Percentiles rank a stretch among this genome's conserved stretches.
phyloP scores from a whole-genome alignment of 1,140 invertebrate genomes.

The Neodiprion fabricii region DNA sequence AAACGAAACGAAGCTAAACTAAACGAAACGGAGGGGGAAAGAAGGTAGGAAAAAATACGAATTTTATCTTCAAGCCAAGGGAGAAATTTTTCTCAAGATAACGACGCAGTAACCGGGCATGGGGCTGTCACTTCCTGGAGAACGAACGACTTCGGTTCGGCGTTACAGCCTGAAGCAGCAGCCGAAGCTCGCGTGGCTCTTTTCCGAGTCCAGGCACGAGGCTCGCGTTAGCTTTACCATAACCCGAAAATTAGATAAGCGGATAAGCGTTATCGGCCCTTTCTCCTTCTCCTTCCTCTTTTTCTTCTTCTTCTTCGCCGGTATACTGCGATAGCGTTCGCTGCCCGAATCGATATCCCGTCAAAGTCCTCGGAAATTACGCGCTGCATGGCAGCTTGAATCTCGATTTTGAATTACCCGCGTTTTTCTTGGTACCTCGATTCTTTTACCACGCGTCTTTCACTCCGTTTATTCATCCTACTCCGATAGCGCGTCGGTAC shows the following conservation, averaged over 20 bases:
- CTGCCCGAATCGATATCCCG: too few relatives aligned
- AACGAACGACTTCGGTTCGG: slow-evolving; percentile 1
- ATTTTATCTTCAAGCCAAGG: neutral
- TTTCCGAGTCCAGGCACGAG: neutral
- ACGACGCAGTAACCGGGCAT: neutral
- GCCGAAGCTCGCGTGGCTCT: neutral
- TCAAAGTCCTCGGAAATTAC: too few relatives aligned
- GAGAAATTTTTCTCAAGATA: slow-evolving; percentile 1
- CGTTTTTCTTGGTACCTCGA: too few relatives aligned
- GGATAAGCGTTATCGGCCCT: slow-evolving; percentile 4
- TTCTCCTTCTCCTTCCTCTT: slow-evolving; percentile 10
- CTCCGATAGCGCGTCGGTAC: too few relatives aligned
- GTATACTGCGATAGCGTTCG: neutral
- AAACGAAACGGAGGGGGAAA: neutral
- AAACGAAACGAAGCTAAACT: too few relatives aligned
- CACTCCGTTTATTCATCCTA: too few relatives aligned
- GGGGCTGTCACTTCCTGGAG: neutral
- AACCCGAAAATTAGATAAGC: neutral
- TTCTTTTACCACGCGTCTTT: too few relatives aligned
- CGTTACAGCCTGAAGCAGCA: neutral
- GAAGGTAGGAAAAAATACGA: neutral
- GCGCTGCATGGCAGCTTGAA: too few relatives aligned
- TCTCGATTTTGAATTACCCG: too few relatives aligned
- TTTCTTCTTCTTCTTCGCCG: neutral
- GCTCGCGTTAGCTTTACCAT: neutral